Conservation (phyloP, 2,888 invertebrate species). For the Drosophila yooni region DNA sequence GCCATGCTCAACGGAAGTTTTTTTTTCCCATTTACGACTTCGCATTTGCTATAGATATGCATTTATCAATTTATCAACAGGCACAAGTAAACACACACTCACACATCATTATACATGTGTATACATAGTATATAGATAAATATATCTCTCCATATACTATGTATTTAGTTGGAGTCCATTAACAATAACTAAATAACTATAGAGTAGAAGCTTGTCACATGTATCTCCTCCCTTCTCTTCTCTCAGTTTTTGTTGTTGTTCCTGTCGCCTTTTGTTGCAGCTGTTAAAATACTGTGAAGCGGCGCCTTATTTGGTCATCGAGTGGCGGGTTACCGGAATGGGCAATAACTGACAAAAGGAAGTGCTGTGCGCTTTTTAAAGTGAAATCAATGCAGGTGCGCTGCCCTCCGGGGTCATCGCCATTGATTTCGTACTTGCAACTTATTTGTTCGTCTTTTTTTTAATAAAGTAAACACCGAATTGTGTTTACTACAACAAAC, state of each 20-base stretch:
- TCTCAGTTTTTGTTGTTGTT: background rate
- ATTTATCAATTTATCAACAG: constrained; percentile 58
- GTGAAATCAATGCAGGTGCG: constrained; percentile 70
- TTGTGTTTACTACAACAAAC: background rate
- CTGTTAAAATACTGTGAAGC: constrained; percentile 52
- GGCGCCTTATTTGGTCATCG: constrained; percentile 58
- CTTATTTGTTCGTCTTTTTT: background rate
- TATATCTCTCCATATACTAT: background rate
- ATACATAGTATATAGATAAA: background rate
- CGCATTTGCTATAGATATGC: constrained; percentile 23
- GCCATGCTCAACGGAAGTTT: constrained; percentile 66
- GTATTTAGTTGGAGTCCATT: constrained; percentile 7
- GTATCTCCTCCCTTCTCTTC: background rate
- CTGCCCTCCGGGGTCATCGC: constrained; percentile 50
- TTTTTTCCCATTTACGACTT: constrained; percentile 35
- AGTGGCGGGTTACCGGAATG: background rate
- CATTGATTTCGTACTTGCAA: constrained; percentile 13
- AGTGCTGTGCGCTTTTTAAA: constrained; percentile 39
- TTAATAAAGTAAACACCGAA: background rate
- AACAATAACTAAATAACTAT: constrained; percentile 21
- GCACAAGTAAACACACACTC: constrained; percentile 19
- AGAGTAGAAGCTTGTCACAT: constrained; percentile 14
- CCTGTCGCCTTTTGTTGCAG: constrained; percentile 45
- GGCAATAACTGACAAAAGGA: constrained; percentile 46
- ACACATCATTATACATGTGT: background rate